Percentiles rank a stretch among this genome's conserved stretches.
Conservation (phyloP, 1,140 invertebrate species). For the Heliconius himera region DNA sequence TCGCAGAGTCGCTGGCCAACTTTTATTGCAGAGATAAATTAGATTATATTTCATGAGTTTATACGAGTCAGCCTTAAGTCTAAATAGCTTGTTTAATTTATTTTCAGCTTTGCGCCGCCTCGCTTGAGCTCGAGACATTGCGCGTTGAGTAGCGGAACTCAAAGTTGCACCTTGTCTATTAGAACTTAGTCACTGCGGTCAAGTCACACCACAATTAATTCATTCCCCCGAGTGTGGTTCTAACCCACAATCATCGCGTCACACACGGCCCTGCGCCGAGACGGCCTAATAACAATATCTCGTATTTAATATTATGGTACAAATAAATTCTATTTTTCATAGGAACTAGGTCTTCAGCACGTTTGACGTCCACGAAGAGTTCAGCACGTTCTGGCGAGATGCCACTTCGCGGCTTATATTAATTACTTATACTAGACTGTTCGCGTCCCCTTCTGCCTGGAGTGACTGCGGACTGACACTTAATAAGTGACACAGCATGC, state of each 20-base stretch:
- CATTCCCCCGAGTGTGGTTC: too few relatives aligned
- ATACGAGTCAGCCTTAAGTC: neutral
- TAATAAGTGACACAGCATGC: neutral
- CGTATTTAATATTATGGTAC: neutral
- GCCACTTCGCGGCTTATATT: conserved; percentile 38
- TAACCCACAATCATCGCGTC: too few relatives aligned
- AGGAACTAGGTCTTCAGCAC: too few relatives aligned
- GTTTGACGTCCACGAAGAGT: too few relatives aligned
- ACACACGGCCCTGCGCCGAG: too few relatives aligned
- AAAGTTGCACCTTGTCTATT: too few relatives aligned
- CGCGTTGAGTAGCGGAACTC: neutral
- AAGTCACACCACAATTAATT: too few relatives aligned
- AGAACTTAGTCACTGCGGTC: too few relatives aligned
- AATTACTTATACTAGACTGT: conserved; percentile 31
- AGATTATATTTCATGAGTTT: conserved; percentile 16
- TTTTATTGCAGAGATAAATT: conserved; percentile 14
- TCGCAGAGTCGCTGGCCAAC: conserved; percentile 11
- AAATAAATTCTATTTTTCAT: too few relatives aligned
- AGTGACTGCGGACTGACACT: neutral
- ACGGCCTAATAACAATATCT: too few relatives aligned
- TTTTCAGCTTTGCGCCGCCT: neutral
- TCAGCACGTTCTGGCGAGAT: too few relatives aligned
- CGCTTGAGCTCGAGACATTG: neutral
- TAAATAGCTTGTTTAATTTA: neutral
- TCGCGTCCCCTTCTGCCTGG: conserved; percentile 6